Percentiles rank a stretch among this genome's conserved stretches.
phyloP scores from a whole-genome alignment of 2,113 vertebrate genomes.

The Melospiza melodia region DNA sequence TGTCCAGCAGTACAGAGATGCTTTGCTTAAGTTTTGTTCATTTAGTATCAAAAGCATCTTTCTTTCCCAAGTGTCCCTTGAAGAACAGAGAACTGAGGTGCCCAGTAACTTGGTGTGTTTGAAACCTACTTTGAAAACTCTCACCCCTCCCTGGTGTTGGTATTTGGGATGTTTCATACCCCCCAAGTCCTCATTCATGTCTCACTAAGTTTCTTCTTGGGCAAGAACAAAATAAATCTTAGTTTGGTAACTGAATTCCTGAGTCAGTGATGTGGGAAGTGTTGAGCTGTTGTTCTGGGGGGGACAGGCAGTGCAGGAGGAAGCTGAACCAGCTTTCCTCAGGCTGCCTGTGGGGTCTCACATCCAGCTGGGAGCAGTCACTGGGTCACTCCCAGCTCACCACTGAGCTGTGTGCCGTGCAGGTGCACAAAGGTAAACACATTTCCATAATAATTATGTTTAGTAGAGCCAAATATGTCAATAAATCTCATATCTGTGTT shows the following conservation, averaged over 20 bases:
- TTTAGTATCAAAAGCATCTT: background rate
- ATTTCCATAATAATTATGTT: background rate
- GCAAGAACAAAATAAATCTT: background rate
- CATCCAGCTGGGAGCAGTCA: background rate
- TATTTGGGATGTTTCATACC: background rate
- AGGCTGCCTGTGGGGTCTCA: background rate
- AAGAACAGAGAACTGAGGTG: background rate
- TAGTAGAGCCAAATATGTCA: background rate
- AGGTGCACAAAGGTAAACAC: background rate
- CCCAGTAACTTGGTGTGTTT: background rate
- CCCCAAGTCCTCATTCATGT: background rate
- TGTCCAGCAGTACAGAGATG: background rate
- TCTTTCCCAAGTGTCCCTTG: background rate
- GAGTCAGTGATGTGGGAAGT: background rate
- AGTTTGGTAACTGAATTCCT: background rate
- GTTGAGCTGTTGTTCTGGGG: background rate
- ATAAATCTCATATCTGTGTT: background rate
- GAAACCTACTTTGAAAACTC: background rate
- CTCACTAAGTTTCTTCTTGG: background rate
- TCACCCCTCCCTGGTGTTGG: background rate
- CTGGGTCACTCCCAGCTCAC: background rate
- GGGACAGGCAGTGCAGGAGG: background rate
- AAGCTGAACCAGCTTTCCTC: background rate
- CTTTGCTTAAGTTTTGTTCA: background rate
- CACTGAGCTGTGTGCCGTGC: background rate